These are phyloP conservation scores for Collichthys lucidus DNA, from an alignment of 2,113 vertebrate genomes.

Conservation along the genomic window DNA sequence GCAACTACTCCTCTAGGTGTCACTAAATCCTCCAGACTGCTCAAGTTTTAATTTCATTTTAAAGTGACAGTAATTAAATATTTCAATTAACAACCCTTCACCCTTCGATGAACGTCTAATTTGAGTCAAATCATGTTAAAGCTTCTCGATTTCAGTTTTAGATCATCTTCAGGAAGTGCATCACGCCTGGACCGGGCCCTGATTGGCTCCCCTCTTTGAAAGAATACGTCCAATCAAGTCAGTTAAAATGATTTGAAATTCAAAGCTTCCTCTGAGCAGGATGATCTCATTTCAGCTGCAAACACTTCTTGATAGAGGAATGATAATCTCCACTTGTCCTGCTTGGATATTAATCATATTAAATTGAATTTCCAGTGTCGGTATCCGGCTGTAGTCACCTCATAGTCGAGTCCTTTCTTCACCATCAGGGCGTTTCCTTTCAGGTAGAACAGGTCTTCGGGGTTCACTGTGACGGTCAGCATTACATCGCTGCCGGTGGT, in stretches of 20 bases:
- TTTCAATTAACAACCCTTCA: neutral
- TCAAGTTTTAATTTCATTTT: no score
- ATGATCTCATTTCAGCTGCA: neutral
- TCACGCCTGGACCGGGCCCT: neutral
- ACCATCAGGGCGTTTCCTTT: slow-evolving; percentile 74
- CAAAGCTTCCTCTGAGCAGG: neutral
- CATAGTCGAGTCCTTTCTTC: slow-evolving; percentile 83
- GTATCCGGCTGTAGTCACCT: slow-evolving; percentile 52
- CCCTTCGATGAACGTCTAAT: no score
- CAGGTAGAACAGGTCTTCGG: slow-evolving; percentile 80
- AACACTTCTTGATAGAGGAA: neutral
- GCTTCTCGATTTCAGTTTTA: neutral
- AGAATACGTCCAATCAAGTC: neutral
- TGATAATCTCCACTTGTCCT: neutral
- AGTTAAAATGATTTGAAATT: neutral
- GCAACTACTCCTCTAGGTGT: no score
- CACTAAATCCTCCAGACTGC: no score
- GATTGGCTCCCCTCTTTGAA: neutral
- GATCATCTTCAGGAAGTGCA: neutral
- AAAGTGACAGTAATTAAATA: no score
- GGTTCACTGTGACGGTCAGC: slow-evolving; percentile 74
- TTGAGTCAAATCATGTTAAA: neutral
- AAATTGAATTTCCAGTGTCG: neutral
- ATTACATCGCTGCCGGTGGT: slow-evolving; percentile 66
- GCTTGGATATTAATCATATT: neutral